Base-by-base conservation (phyloP, 2,888 invertebrate genomes). In the Spisula solida region DNA sequence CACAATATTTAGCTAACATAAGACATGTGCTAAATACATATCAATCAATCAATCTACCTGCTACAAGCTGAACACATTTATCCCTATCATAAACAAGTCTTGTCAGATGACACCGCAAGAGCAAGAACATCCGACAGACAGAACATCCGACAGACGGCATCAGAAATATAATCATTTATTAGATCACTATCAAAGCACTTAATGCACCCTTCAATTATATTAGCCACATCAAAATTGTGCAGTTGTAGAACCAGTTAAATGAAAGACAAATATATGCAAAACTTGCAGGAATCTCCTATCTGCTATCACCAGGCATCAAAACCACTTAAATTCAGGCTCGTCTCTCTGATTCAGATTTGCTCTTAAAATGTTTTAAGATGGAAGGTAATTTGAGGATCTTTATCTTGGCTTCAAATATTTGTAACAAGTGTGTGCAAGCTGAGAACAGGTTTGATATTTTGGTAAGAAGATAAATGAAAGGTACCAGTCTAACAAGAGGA, bases 371-470 rank as follows among this genome's bases (percentile, higher is more conserved):
- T 10, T 25, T 56, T 25, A n/a, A 66, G 60, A 10, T 66, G n/a
- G 25, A 25, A 25, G 60, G 60, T 66, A 66, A 66, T 66, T 66
- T 66, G 60, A 66, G 60, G 25, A 66, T 66, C 60, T 25, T 66
- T 66, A 66, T 66, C 60, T 66, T 1, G 6, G 12, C 60, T 66
- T 66, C 60, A 66, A 66, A 66, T 66, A 66, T 66, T 66, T 66
- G 25, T 8, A 66, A 66, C 60, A 66, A 66, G 60, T 66, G 60
- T 66, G n/a, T 66, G 25, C 12, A 66, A 25, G 25, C 60, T 25
- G 60, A 10, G 60, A 66, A 25, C 25, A 10, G 25, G 20, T 25
- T 66, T 25, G 25, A 66, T 66, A 66, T 25, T 5, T 25, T 5
- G 41, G 60, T 66, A 66, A 10, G 60, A 66, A 10, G 60, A 66